Evolutionary conservation across 2,797 vertebrate genomes (phyloP).

Genomic region (Siniperca undulata): DNA sequence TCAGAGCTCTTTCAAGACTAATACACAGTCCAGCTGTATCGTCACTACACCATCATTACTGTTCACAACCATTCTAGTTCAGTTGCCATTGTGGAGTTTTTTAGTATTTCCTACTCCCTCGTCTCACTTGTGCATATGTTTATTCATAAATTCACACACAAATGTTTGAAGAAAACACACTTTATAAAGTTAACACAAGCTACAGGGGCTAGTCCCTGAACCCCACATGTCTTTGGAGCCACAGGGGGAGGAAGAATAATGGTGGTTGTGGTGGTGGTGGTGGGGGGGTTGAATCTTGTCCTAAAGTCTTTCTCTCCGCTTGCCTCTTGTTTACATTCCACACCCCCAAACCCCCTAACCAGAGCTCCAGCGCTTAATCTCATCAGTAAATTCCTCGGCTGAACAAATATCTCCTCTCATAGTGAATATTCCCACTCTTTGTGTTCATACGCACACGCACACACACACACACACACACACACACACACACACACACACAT

Average conservation of each 20-base stretch:
- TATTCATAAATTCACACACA: conserved; percentile 9
- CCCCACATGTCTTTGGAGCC: conserved; percentile 18
- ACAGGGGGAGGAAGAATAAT: conserved; percentile 36
- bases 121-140: neutral
- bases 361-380: conserved; percentile 70
- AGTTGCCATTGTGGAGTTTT: neutral
- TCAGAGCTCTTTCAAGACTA: conserved; percentile 5
- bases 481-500: conserved; percentile 20
- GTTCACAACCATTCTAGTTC: neutral
- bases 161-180: conserved; percentile 4
- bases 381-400: conserved; percentile 72
- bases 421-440: conserved; percentile 59
- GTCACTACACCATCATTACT: neutral
- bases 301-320: conserved; percentile 48
- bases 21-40: conserved; percentile 23
- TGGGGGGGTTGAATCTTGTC: conserved; percentile 32
- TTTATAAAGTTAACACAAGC: conserved; percentile 4
- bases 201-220: neutral
- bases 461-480: conserved; percentile 27
- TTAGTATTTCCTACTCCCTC: conserved; percentile 14
- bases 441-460: conserved; percentile 13
- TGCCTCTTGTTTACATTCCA: conserved; percentile 77
- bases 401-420: conserved; percentile 78
- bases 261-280: neutral
- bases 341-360: conserved; percentile 58